Base-by-base conservation (phyloP, 2,797 vertebrate genomes). In the Coregonus suidteri region DNA sequence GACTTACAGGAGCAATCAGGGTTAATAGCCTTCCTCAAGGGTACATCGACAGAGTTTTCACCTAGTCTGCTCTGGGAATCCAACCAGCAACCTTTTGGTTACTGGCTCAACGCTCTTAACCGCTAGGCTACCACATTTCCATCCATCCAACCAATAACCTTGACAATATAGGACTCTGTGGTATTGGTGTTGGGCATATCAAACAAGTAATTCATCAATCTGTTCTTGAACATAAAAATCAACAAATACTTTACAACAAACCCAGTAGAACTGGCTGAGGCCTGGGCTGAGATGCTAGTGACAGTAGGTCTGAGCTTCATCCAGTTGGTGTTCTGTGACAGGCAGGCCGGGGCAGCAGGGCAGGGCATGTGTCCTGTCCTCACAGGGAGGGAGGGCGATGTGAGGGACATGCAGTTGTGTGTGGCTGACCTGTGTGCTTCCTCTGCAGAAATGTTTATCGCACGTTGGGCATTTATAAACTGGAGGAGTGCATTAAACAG, bases 401-500 rank as follows among this genome's bases (percentile, higher is more conserved):
- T 41, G 71, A 11, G 52, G 54, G 77, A 66, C 59, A 16, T 54
- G 75, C 70, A 76, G 76, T 71, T 76, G 70, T 37, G 51, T 75
- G 78, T 35, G 83, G 71, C 78, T 89, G 92, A 92, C 91, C 92
- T 83, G 82, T 83, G 85, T 84, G 87, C 83, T 77, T 80, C 78
- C 85, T 81, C 80, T 82, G 86, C 88, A 91, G 90, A 93, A 93
- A 93, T 94, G 93, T 93, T 93, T 93, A 91, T 92, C 89, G 87
- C 89, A 89, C 83, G 82, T 83, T 84, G 87, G 81, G 86, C 92
- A 91, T 93, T 94, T 93, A 94, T 94, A 93, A 93, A 94, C 87
- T 92, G 91, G 80, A 89, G 91, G 89, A 94, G 93, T 94, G 92
- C 90, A 94, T 94, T 93, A 94, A 93, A 91, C 83, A 75, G 86